Base-by-base conservation (phyloP, 2,888 invertebrate genomes). In the Bruchidius siliquastri region DNA sequence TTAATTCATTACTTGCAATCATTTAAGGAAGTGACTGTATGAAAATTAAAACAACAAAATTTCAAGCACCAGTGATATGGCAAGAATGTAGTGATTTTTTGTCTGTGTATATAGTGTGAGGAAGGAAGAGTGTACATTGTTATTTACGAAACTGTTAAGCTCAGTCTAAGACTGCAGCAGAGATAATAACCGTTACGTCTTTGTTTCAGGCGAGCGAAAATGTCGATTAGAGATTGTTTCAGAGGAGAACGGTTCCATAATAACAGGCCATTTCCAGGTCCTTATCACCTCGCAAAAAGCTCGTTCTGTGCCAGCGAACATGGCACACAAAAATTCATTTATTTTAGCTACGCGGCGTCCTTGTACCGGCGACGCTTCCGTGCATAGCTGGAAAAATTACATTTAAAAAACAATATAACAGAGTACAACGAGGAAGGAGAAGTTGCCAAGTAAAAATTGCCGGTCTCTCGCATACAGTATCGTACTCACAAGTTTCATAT, bases 401-500 rank as follows among this genome's bases (percentile, higher is more conserved):
- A 49, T 49, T 49, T 49, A 49, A 49, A 49, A 49, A 49, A 49
- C 49, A 49, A 49, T 49, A 49, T 49, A 49, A 49, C 49, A 13
- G 49, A 49, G 49, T 18, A 49, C 49, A 49, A 49, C 49, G 68
- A 22, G 22, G 68, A 8, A 68, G 68, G 22, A 68, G 68, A 68
- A 68, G 68, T 68, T 68, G 68, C 21, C 68, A 68, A 68, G 22
- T 21, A 68, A 68, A 68, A 21, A 22, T 68, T 68, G 21, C 68
- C 22, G 21, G 22, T 68, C 68, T 21, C 21, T 68, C 20, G 21
- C 68, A 8, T 8, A 1, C 68, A 49, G 49, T 49, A 49, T 13
- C 49, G 49, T 4, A 49, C 49, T 49, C 18, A 13, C 18, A 49
- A 49, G 1, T 26, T 26, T 26, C 8, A 26, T n/a, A n/a, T n/a